These are phyloP conservation scores for Oreochromis grahami DNA, from an alignment of 2,797 vertebrate genomes.

Conservation along the genomic window DNA sequence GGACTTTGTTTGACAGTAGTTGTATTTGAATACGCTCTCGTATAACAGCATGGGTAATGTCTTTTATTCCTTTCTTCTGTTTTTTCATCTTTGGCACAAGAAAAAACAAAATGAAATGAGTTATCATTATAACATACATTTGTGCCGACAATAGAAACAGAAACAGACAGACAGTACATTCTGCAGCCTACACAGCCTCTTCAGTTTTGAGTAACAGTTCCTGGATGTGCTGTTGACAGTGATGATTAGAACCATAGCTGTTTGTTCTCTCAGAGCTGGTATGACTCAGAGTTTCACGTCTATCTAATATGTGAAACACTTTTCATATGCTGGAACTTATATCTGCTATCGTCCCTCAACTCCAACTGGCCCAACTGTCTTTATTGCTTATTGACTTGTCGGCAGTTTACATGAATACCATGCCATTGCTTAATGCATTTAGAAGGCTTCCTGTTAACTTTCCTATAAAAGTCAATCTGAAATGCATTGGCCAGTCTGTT, in stretches of 20 bases:
- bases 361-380: neutral
- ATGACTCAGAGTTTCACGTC: conserved; percentile 11
- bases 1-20: neutral
- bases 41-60: neutral
- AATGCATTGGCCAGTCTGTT: neutral
- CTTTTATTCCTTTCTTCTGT: neutral
- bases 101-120: neutral
- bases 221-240: neutral
- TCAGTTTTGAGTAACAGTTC: conserved; percentile 10
- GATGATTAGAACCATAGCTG: neutral
- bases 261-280: neutral
- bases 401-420: neutral
- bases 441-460: neutral
- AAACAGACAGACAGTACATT: neutral
- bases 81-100: neutral
- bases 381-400: neutral
- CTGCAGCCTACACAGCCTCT: conserved; percentile 2
- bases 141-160: neutral
- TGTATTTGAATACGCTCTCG: neutral
- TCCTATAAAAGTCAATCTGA: neutral
- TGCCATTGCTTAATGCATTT: neutral
- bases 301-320: neutral
- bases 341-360: neutral
- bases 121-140: neutral
- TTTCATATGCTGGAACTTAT: neutral